Percentiles rank a stretch among this genome's conserved stretches.
phyloP scores from a whole-genome alignment of 2,888 invertebrate genomes.

The Cantharis flavilabris region DNA sequence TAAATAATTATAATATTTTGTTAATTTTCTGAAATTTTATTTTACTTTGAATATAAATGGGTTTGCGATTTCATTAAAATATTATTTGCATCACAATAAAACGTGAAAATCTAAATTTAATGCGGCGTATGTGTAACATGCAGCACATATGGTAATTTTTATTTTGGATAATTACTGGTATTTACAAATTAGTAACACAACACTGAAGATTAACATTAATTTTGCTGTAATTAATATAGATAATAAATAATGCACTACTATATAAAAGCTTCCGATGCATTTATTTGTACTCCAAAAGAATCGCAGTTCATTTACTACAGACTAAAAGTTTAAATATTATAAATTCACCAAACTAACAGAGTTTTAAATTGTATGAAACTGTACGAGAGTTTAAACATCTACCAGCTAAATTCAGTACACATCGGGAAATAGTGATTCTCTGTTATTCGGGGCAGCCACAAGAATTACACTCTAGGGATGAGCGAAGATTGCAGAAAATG shows the following conservation, averaged over 20 bases:
- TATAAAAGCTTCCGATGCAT: neutral
- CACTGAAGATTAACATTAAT: neutral
- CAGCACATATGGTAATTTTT: neutral
- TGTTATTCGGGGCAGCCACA: neutral
- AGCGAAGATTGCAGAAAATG: neutral
- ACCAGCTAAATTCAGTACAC: neutral
- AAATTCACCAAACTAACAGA: neutral
- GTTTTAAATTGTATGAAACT: neutral
- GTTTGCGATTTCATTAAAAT: neutral
- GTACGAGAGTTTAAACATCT: neutral
- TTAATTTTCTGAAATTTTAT: neutral
- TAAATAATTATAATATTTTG: neutral
- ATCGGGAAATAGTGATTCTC: neutral
- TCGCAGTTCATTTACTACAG: neutral
- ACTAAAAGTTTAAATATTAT: neutral
- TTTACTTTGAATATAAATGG: neutral
- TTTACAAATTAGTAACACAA: neutral
- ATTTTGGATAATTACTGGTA: neutral
- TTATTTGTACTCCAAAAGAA: neutral
- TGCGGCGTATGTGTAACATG: neutral
- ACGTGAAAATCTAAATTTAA: neutral
- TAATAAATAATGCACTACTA: neutral
- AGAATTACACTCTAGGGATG: neutral
- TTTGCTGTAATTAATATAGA: neutral
- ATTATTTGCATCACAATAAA: neutral